Evolutionary conservation across 2,888 invertebrate genomes (phyloP).

Genomic region (Tipula vernalis): DNA sequence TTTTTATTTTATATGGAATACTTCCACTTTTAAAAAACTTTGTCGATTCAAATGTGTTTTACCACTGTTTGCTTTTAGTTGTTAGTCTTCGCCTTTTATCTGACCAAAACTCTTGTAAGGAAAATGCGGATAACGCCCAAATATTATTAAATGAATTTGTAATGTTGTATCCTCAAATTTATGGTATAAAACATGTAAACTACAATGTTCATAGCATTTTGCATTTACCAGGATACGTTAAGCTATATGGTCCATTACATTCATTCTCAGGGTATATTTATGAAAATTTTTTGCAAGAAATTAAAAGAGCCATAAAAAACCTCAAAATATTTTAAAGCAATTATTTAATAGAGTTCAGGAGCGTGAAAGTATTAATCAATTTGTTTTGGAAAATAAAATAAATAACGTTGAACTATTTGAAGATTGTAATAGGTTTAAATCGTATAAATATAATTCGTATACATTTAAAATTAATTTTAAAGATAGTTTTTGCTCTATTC

Average conservation of each 20-base stretch:
- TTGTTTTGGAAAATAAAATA: background rate
- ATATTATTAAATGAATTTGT: slow-evolving; percentile 15
- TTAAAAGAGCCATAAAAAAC: no score
- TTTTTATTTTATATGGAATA: background rate
- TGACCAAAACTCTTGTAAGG: background rate
- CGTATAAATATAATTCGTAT: background rate
- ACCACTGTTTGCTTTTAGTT: background rate
- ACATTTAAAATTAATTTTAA: background rate
- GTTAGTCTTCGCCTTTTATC: background rate
- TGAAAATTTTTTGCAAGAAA: no score
- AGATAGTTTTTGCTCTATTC: background rate
- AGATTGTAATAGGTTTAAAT: no score
- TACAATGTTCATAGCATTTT: background rate
- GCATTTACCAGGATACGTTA: background rate
- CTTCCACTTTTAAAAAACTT: no score
- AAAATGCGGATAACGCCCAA: background rate
- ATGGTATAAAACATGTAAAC: slow-evolving; percentile 11
- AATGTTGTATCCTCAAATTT: slow-evolving; percentile 15
- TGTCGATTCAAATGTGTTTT: no score
- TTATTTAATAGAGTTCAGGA: background rate
- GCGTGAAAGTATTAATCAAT: background rate
- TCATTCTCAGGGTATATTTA: background rate
- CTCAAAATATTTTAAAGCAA: no score
- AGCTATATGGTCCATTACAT: background rate
- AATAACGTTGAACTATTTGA: no score